Base-by-base conservation (phyloP, 2,113 vertebrate species). In the Malurus alboscapulatus region DNA sequence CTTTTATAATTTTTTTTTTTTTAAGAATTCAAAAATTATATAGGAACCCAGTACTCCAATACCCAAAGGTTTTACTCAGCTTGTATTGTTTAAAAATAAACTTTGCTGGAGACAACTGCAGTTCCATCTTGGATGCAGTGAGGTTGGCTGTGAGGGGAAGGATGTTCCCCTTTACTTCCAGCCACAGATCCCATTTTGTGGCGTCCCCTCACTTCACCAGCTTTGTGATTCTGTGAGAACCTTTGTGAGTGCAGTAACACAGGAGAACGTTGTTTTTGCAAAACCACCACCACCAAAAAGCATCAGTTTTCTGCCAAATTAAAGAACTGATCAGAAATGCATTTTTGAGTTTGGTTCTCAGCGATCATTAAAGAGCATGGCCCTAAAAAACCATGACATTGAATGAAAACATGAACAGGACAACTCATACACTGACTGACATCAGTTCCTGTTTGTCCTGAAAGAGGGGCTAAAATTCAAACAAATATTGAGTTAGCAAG, bases 81-180 rank as follows among this genome's bases (percentile, higher is more conserved):
- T 65, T 86, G 47, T 50, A 8, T 42, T 61, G 22, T 58, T 80
- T 36, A n/a, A 32, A 80, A 48, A 26, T 36, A 19, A 86, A 81
- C 38, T 26, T 87, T 53, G 36, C 67, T 69, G 63, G 3, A 55
- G 42, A 42, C 9, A 48, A 77, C 26, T 1, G 0, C 20, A 61
- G 61, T 6, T 7, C 6, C 40, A 75, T 74, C 51, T 27, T 0
- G 0, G 65, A 72, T 3, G 26, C 65, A 45, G 59, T 0, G 0
- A 9, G 38, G 26, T 15, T 34, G 40, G 38, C 66, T 48, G 22
- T 14, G 63, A 82, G 20, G 22, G 19, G 25, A 44, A 76, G 36
- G 54, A 51, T 34, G 22, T 11, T 69, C 3, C 30, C 20, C 42
- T 25, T 44, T 14, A 7, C 38, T n/a, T 34, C 68, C 51, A n/a